These are phyloP conservation scores for Anniella stebbinsi DNA, from an alignment of 2,797 vertebrate genomes.

Conservation along the genomic window DNA sequence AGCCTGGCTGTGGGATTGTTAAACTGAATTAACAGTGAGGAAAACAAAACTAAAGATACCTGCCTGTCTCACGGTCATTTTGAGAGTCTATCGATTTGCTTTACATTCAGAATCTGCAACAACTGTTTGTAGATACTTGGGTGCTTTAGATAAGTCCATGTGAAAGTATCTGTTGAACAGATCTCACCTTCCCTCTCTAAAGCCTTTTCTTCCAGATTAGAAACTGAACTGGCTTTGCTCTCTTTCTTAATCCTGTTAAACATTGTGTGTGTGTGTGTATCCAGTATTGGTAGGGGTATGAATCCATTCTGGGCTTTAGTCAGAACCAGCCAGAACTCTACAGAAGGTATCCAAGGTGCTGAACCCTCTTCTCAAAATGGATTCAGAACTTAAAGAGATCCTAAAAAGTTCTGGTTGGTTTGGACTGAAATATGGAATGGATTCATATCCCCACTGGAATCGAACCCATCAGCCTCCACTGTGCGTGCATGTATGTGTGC, in stretches of 20 bases:
- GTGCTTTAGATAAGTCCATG: neutral
- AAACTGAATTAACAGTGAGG: neutral
- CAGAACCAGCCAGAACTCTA: too few relatives aligned
- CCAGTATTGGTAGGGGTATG: too few relatives aligned
- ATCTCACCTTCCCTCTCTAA: neutral
- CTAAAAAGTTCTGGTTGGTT: too few relatives aligned
- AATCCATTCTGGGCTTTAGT: too few relatives aligned
- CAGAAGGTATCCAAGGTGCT: too few relatives aligned
- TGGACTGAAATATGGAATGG: too few relatives aligned
- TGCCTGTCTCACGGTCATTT: neutral
- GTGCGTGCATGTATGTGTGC: too few relatives aligned
- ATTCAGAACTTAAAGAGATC: too few relatives aligned
- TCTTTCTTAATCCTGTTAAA: conserved; percentile 40
- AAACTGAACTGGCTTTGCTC: conserved; percentile 45
- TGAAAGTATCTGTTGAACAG: neutral
- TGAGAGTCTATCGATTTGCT: neutral
- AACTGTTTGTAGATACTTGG: neutral
- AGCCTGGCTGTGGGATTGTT: neutral
- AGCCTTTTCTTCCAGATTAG: conserved; percentile 32
- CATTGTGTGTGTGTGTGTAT: too few relatives aligned
- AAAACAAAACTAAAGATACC: neutral
- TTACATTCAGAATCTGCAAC: neutral
- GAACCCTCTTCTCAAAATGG: too few relatives aligned
- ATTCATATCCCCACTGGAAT: too few relatives aligned
- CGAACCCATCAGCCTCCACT: too few relatives aligned